Percentiles rank a stretch among this genome's conserved stretches.
Evolutionary conservation across 2,797 vertebrate species (phyloP).

Genomic region (Spondyliosoma cantharus): DNA sequence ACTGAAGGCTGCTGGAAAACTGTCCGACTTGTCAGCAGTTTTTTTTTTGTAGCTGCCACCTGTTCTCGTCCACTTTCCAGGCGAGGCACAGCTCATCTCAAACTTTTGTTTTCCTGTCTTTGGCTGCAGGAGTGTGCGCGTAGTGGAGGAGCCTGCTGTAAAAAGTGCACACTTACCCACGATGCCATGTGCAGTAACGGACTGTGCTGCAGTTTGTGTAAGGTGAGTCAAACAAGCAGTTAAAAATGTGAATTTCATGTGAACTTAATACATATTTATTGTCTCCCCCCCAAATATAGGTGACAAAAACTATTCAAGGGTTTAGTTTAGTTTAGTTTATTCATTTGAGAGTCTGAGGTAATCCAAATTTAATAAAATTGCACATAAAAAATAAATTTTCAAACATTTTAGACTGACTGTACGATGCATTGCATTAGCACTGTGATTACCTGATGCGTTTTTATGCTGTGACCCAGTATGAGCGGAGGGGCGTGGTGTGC

Average conservation of each 20-base stretch:
- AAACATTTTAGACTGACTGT: neutral
- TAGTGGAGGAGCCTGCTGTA: conserved; percentile 94
- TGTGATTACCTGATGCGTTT: conserved; percentile 16
- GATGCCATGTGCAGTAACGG: conserved; percentile 97
- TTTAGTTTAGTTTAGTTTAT: too few species aligned
- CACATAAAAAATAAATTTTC: too few species aligned
- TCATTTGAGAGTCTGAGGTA: neutral
- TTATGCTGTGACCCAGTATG: conserved; percentile 84
- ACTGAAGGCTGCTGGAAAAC: too few species aligned
- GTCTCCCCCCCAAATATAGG: neutral
- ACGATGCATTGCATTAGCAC: neutral
- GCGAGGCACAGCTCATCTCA: too few species aligned
- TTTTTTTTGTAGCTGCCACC: too few species aligned
- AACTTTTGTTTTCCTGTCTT: conserved; percentile 16
- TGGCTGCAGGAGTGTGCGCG: conserved; percentile 89
- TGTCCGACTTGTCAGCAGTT: too few species aligned
- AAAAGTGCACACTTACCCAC: conserved; percentile 92
- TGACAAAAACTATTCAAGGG: neutral
- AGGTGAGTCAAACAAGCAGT: conserved; percentile 77
- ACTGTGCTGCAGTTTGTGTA: conserved; percentile 93
- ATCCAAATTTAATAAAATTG: neutral
- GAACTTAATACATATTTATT: too few species aligned
- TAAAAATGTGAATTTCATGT: neutral
- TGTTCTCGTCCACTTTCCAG: too few species aligned
- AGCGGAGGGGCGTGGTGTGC: conserved; percentile 91